Evolutionary conservation across 2,888 invertebrate species (phyloP).

Genomic region (Macrophya alboannulata): DNA sequence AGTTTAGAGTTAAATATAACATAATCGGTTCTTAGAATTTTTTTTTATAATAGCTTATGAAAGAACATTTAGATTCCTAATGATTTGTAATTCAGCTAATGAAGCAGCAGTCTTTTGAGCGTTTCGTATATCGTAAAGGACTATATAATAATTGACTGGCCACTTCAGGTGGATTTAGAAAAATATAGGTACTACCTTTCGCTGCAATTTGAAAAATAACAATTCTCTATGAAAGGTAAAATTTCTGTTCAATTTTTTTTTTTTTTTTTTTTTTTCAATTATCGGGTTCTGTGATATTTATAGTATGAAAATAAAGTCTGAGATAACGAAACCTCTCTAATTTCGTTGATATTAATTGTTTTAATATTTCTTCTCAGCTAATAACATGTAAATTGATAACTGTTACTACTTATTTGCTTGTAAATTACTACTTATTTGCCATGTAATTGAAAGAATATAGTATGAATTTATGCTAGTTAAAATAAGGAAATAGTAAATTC

Average conservation of each 20-base stretch:
- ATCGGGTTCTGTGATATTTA: conserved; percentile 32
- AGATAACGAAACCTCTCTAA: conserved; percentile 32
- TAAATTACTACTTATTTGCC: neutral
- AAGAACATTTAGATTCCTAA: neutral
- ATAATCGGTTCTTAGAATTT: neutral
- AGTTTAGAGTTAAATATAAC: neutral
- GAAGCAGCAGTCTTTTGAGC: neutral
- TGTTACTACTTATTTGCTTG: too few relatives aligned
- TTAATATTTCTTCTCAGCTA: neutral
- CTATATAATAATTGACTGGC: neutral
- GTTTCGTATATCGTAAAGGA: neutral
- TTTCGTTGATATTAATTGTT: neutral
- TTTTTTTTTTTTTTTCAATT: neutral
- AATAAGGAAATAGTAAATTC: neutral
- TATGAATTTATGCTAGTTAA: neutral
- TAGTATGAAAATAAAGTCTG: conserved; percentile 26
- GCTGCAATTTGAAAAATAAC: neutral
- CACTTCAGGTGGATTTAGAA: neutral
- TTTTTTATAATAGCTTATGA: neutral
- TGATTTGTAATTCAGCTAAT: neutral
- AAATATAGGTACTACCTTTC: neutral
- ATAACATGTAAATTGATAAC: neutral
- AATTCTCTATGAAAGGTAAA: neutral
- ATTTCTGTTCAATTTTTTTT: too few relatives aligned
- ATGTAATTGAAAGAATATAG: neutral